Percentiles rank a stretch among this genome's conserved stretches.
These are phyloP conservation scores for Coleophora deauratella DNA, from an alignment of 2,888 invertebrate species.

Conservation along the genomic window DNA sequence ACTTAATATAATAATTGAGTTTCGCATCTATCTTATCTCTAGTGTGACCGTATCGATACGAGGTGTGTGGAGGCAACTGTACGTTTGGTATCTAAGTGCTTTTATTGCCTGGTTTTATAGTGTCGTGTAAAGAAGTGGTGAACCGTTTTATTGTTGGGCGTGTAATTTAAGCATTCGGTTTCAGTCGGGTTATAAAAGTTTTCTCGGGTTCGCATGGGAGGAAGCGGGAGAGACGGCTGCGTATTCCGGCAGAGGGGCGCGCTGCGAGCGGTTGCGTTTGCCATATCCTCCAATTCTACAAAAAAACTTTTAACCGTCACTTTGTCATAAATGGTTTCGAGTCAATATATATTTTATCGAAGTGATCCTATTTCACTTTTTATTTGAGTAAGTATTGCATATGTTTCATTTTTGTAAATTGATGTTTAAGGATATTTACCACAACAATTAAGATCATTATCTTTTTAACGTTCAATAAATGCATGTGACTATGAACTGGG, in stretches of 20 bases:
- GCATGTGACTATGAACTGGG: too few species aligned
- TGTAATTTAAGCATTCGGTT: background rate
- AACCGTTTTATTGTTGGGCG: background rate
- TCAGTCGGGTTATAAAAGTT: slow-evolving; percentile 5
- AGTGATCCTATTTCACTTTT: background rate
- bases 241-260: slow-evolving; percentile 7
- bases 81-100: background rate
- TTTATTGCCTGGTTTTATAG: background rate
- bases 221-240: background rate
- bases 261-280: slow-evolving; percentile 8
- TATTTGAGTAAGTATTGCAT: background rate
- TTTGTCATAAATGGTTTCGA: too few species aligned
- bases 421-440: too few species aligned
- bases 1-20: slow-evolving; percentile 5
- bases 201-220: background rate
- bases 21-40: slow-evolving; percentile 36
- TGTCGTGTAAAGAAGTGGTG: background rate
- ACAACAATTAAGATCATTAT: too few species aligned
- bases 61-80: background rate
- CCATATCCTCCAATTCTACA: too few species aligned
- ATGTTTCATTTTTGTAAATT: too few species aligned
- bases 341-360: background rate
- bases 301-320: too few species aligned
- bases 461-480: too few species aligned
- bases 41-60: slow-evolving; percentile 11